Percentiles rank a stretch among this genome's conserved stretches.
Evolutionary conservation across 2,888 invertebrate genomes (phyloP).

Genomic region (Dryococelus australis): DNA sequence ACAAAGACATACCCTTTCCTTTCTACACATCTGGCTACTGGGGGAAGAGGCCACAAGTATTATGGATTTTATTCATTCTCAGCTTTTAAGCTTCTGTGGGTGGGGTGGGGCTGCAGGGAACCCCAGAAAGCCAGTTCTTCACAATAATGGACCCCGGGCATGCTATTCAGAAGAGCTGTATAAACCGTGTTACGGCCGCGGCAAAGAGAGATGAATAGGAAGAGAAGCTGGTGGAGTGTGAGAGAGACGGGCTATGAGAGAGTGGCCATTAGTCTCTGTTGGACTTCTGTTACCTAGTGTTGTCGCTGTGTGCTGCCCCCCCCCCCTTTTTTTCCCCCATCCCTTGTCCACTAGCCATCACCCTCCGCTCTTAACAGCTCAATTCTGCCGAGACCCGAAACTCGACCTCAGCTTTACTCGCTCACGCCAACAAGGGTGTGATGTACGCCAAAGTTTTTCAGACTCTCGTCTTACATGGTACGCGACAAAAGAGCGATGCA

Average conservation of each 20-base stretch:
- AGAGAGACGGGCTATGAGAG: neutral
- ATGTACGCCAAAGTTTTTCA: too few species aligned
- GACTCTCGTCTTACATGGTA: too few species aligned
- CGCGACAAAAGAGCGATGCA: too few species aligned
- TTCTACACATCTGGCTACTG: slow-evolving; percentile 1
- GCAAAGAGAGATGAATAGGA: neutral
- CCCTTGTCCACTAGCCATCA: too few species aligned
- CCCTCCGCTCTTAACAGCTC: neutral
- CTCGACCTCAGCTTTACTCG: too few species aligned
- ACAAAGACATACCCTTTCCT: neutral
- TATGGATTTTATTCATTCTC: slow-evolving; percentile 16
- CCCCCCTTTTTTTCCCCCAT: too few species aligned
- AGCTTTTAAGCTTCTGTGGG: neutral
- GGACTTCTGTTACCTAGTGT: neutral
- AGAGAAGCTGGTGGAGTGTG: neutral
- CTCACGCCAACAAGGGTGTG: too few species aligned
- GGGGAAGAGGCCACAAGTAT: neutral
- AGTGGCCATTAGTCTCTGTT: neutral
- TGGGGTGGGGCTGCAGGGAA: neutral
- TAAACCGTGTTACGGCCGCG: neutral
- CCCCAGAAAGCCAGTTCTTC: neutral
- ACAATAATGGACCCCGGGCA: neutral
- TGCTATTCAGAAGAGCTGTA: neutral
- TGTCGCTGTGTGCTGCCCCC: neutral
- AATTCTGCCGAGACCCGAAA: neutral